Evolutionary conservation across 64 coral and sea anemone genomes (phyloP).

Genomic region (Stylophora pistillata): DNA sequence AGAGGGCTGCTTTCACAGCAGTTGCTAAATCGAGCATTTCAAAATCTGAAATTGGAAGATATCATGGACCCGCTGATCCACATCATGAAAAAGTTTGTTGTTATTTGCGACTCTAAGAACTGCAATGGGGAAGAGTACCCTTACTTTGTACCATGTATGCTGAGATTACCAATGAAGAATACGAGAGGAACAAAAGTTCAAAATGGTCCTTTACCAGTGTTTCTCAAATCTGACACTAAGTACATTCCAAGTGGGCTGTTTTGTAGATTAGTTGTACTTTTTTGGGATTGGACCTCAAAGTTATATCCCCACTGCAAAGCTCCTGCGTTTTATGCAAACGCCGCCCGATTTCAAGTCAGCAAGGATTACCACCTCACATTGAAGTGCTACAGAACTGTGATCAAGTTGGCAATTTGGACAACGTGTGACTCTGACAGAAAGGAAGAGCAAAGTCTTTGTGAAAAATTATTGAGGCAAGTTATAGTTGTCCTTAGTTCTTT

Average conservation of each 20-base stretch:
- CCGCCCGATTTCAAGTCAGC: not conserved
- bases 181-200: no score
- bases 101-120: not conserved
- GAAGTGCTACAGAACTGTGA: not conserved
- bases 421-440: not conserved
- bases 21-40: not conserved
- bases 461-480: not conserved
- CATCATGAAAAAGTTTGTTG: not conserved
- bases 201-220: not conserved
- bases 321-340: not conserved
- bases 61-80: not conserved
- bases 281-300: not conserved
- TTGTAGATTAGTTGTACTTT: not conserved
- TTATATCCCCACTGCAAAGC: no score
- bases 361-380: not conserved
- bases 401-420: not conserved
- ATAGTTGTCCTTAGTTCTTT: no score
- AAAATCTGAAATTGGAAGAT: not conserved
- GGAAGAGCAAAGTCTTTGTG: not conserved
- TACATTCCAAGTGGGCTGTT: slow-evolving; percentile 12
- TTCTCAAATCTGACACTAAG: not conserved
- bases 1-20: not conserved
- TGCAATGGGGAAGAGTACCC: not conserved
- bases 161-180: not conserved
- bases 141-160: not conserved